phyloP scores from a whole-genome alignment of 2,888 invertebrate genomes.

The Sinotaia quadrata region DNA sequence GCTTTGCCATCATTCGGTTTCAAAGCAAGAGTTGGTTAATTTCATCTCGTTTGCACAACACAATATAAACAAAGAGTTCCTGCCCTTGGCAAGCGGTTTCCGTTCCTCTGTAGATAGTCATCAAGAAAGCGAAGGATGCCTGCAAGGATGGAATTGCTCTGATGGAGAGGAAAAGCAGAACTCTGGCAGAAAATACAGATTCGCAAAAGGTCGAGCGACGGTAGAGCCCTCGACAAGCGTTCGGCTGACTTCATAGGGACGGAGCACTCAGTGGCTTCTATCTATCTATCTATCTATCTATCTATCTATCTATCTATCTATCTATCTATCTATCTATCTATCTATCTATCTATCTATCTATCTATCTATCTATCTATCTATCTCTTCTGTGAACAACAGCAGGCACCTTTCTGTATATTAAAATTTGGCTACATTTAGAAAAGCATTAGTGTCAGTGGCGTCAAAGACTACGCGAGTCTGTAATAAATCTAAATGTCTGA shows the following conservation, averaged over 20 bases:
- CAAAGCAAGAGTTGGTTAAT: slow-evolving; percentile 20
- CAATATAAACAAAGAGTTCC: slow-evolving; percentile 15
- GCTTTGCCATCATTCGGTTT: not conserved
- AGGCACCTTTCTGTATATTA: too few relatives aligned
- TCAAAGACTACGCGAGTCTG: too few relatives aligned
- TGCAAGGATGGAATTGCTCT: not conserved
- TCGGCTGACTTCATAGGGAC: too few relatives aligned
- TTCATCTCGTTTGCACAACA: slow-evolving; percentile 16
- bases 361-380: too few relatives aligned
- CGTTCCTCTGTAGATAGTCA: slow-evolving; percentile 8
- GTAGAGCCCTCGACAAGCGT: too few relatives aligned
- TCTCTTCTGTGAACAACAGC: too few relatives aligned
- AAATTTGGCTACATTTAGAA: too few relatives aligned
- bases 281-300: not conserved
- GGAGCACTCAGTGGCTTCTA: too few relatives aligned
- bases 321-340: not conserved
- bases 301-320: not conserved
- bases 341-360: slow-evolving; percentile 2
- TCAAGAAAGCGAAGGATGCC: not conserved
- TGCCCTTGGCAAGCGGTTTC: slow-evolving; percentile 1
- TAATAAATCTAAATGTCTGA: too few relatives aligned
- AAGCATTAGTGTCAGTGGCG: too few relatives aligned
- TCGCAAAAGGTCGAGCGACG: too few relatives aligned
- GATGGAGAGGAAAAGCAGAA: not conserved
- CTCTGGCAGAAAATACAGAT: too few relatives aligned